phyloP scores from a whole-genome alignment of 2,888 invertebrate species.

The Drosophila setosimentum region DNA sequence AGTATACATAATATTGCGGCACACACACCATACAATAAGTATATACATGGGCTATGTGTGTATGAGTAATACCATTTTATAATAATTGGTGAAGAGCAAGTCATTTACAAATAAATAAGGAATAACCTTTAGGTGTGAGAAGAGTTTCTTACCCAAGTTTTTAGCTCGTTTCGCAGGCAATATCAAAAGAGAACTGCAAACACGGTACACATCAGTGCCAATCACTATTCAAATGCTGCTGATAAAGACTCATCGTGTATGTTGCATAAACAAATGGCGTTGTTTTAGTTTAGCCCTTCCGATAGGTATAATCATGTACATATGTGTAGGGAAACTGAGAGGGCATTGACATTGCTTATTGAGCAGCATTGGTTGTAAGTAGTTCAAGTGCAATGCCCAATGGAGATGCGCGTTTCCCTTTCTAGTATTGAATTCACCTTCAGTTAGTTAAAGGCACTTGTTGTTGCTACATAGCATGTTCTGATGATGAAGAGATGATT shows the following conservation, averaged over 20 bases:
- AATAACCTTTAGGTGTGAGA: neutral
- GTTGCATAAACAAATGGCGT: conserved; percentile 39
- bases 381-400: conserved; percentile 45
- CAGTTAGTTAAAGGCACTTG: neutral
- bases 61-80: neutral
- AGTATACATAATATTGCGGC: conserved; percentile 21
- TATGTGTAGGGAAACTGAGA: neutral
- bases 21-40: conserved; percentile 7
- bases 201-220: conserved; percentile 36
- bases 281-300: conserved; percentile 34
- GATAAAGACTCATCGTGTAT: conserved; percentile 28
- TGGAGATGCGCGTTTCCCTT: conserved; percentile 4
- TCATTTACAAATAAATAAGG: neutral
- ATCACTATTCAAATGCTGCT: conserved; percentile 55
- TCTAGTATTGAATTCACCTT: neutral
- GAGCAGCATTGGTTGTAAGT: conserved; percentile 11
- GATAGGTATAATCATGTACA: neutral
- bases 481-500: neutral
- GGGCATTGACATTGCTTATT: conserved; percentile 46
- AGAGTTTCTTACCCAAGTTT: conserved; percentile 16
- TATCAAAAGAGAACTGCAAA: conserved; percentile 37
- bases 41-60: conserved; percentile 12
- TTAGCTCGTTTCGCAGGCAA: conserved; percentile 24
- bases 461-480: neutral
- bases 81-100: conserved; percentile 1